Evolutionary conservation across 92 coral and sea anemone genomes (phyloP), one percentile per base, ranked within the genome.

Genomic region (Parazoanthus atlanticus): DNA sequence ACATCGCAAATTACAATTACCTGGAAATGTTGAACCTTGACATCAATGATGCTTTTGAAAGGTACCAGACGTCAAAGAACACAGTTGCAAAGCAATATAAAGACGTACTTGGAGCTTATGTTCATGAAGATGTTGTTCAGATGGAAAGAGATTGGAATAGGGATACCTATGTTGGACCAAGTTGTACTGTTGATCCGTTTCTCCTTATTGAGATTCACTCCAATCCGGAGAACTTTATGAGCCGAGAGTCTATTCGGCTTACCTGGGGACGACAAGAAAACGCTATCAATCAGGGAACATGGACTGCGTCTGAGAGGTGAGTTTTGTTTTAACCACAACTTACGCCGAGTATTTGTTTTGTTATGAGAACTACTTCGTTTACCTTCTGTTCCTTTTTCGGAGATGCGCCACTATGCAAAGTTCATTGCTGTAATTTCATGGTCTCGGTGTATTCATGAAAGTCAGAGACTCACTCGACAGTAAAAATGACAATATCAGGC

Each of bases 241-340:
- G 93, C 40, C 90, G 98, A n/a, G 96, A 95, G 69, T 89, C 96
- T 69, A 95, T 95, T 78, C 79, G 98, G 47, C 88, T 95, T 7
- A 93, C 98, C 1, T 95, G 98, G 98, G 98, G 98, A n/a, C 88
- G 93, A 28, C 93, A 91, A 78, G 98, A 95, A 40, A 95, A 95
- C 76, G 86, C 94, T n/a, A 92, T 95, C 77, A 95, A 95, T 74
- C 96, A 93, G 74, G 98, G 98, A 28, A 91, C 96, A 17, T 95
- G 98, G 98, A 90, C 91, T 26, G 75, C 86, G 47, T 78, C 92
- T 6, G 94, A 93, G 49, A 95, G 96, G 98, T 95, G 85, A 75
- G 72, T 74, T 65, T 15, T 1, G 21, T 3, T 21, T 19, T 17
- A 5, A 72, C 58, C 56, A 29, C 23, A 36, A 43, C 2, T 11